Base-by-base conservation (phyloP, 2,113 vertebrate species). In the Amia ocellicauda region DNA sequence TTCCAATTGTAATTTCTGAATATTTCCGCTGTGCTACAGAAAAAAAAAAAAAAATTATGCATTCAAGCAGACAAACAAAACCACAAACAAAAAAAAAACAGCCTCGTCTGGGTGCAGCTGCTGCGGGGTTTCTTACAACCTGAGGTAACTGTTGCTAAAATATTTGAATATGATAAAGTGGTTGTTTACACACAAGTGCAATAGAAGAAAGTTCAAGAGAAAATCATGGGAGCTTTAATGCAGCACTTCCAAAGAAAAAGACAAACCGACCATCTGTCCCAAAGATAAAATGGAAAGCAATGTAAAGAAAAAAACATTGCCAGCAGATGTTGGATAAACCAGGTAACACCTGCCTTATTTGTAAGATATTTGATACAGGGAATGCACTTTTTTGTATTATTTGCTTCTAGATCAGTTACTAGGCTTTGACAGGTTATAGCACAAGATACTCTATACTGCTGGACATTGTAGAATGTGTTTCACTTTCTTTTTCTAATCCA, bases 1-100 rank as follows among this genome's bases (percentile, higher is more conserved):
- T 80, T 80, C 76, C 64, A 74, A 68, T 61, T 71, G 53, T 77
- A 80, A 81, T 80, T 68, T 58, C 54, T 65, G 71, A 81, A 80
- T 75, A 78, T 75, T 69, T 74, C 58, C 23, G 63, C 45, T 50
- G 61, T 61, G 58, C 40, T 23, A 60, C 66, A 59, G 55, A 47
- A 57, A 57, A 27, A 16, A 19, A 47, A 16, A 5, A 17, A n/a
- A 11, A 47, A 16, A 16, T 19, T n/a, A 47, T 47, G 17, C 49
- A 22, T 53, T 29, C 7, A 63, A 52, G 13, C 28, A 63, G 40
- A 29, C 23, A 17, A n/a, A n/a, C n/a, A n/a, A n/a, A n/a, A n/a
- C n/a, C n/a, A n/a, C n/a, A n/a, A n/a, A n/a, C n/a, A n/a, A n/a
- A 68, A 80, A 55, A 63, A 68, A 54, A 70, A 36, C 1, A 64